Percentiles rank a stretch among this genome's conserved stretches.
Conservation (phyloP, 2,113 vertebrate genomes). For the Shinisaurus crocodilurus region DNA sequence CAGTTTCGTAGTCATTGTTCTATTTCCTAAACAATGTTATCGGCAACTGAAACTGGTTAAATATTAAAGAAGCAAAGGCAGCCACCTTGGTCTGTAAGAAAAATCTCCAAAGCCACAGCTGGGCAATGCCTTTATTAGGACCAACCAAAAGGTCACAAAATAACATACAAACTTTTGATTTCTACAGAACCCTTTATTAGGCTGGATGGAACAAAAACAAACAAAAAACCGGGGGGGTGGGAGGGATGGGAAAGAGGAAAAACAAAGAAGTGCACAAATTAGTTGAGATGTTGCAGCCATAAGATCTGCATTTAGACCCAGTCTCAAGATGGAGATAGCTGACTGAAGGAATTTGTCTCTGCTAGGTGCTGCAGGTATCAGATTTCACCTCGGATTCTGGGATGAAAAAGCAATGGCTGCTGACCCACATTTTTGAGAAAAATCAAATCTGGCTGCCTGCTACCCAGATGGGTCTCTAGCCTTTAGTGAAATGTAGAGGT, state of each 20-base stretch:
- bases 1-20: not conserved
- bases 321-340: not conserved
- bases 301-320: not conserved
- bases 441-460: not conserved
- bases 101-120: no score
- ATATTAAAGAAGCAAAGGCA: not conserved
- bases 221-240: no score
- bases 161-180: not conserved
- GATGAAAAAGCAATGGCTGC: not conserved
- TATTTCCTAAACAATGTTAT: not conserved
- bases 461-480: not conserved
- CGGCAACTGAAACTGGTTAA: no score
- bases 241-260: not conserved
- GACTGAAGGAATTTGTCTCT: not conserved
- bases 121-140: not conserved
- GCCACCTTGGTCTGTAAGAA: no score
- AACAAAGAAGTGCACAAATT: not conserved
- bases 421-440: not conserved
- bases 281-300: not conserved
- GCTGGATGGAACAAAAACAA: not conserved
- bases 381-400: not conserved
- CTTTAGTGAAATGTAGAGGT: not conserved
- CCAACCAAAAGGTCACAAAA: not conserved
- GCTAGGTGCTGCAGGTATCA: not conserved
- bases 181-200: not conserved